Evolutionary conservation across 2,113 vertebrate genomes (phyloP).

Genomic region (Peromyscus californicus): DNA sequence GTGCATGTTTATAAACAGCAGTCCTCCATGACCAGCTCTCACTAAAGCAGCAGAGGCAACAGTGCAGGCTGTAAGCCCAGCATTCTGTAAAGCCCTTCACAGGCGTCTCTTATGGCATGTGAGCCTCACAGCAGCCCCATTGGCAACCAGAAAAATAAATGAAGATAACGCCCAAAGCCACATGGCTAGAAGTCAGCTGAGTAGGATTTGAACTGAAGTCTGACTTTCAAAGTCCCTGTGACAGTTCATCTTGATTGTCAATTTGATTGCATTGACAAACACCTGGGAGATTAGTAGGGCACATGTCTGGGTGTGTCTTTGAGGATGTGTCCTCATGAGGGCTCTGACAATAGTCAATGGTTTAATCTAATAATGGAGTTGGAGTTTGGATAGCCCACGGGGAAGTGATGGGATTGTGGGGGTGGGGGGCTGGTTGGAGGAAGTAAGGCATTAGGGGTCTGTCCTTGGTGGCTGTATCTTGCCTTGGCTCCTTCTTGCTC

Average conservation of each 20-base stretch:
- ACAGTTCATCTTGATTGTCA: not conserved
- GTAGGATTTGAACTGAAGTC: not conserved
- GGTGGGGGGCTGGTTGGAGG: not conserved
- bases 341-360: not conserved
- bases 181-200: not conserved
- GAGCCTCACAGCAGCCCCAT: not conserved
- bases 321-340: not conserved
- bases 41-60: not conserved
- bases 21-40: not conserved
- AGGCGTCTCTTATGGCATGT: not conserved
- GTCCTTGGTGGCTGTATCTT: not conserved
- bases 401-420: not conserved
- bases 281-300: not conserved
- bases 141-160: not conserved
- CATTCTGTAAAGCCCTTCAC: not conserved
- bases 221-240: not conserved
- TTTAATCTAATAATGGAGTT: not conserved
- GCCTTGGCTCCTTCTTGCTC: not conserved
- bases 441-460: not conserved
- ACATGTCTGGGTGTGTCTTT: not conserved
- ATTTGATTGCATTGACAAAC: not conserved
- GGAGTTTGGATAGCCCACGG: not conserved
- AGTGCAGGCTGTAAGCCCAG: not conserved
- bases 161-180: not conserved
- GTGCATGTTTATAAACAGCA: slow-evolving; percentile 46